Conservation (phyloP, 2,888 invertebrate species). For the Microplitis manilae region DNA sequence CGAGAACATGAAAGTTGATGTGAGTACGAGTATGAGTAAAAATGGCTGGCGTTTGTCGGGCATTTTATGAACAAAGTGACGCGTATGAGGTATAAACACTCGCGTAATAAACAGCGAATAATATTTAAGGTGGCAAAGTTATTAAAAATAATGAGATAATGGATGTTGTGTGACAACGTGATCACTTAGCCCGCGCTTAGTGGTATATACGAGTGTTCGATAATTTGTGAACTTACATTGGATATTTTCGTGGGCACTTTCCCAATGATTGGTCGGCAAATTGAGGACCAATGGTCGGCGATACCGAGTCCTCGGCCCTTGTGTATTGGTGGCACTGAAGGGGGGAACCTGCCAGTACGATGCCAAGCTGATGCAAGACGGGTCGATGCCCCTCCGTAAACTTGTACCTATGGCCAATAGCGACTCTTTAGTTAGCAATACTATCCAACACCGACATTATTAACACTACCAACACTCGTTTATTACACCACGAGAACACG, state of each 20-base stretch:
- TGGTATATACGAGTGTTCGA: slow-evolving; percentile 70
- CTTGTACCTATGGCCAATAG: slow-evolving; percentile 58
- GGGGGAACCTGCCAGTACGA: slow-evolving; percentile 69
- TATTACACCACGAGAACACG: not conserved
- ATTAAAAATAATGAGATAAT: not conserved
- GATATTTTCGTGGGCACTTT: slow-evolving; percentile 82
- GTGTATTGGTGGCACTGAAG: slow-evolving; percentile 82
- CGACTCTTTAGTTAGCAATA: slow-evolving; percentile 30
- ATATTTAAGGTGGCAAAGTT: not conserved
- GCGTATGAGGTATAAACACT: slow-evolving; percentile 18
- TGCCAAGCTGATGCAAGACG: slow-evolving; percentile 65
- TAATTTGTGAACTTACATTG: slow-evolving; percentile 84
- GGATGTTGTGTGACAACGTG: slow-evolving; percentile 18
- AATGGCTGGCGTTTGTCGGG: slow-evolving; percentile 51
- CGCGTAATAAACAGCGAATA: slow-evolving; percentile 12
- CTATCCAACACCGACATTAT: slow-evolving; percentile 17
- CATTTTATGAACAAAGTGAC: slow-evolving; percentile 36
- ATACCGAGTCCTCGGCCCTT: slow-evolving; percentile 78
- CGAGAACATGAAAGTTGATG: not conserved
- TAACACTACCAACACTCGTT: too few species aligned
- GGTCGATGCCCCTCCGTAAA: slow-evolving; percentile 66
- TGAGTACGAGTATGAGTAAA: slow-evolving; percentile 35
- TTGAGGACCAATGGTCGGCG: slow-evolving; percentile 88
- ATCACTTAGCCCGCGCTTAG: slow-evolving; percentile 41
- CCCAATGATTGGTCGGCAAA: slow-evolving; percentile 92